Base-by-base conservation (phyloP, 2,113 vertebrate genomes). In the Sula dactylatra region DNA sequence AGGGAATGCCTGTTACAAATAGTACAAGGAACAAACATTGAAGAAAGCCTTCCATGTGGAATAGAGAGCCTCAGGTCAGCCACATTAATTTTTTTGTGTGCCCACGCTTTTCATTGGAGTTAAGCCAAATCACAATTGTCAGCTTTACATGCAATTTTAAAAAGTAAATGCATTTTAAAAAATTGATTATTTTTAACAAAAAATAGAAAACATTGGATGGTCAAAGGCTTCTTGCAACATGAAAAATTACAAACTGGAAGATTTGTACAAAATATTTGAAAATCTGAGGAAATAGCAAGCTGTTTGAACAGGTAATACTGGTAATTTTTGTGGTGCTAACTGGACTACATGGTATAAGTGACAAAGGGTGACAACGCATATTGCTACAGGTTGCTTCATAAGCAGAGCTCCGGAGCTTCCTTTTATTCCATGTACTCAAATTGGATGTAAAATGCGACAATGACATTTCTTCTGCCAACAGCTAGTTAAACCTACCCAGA, bases 371-470 rank as follows among this genome's bases (percentile, higher is more conserved):
- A 15, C 34, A 36, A 9, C 1, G 31, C n/a, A 29, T n/a, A 2
- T 27, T 10, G 47, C 76, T 16, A 3, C 11, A 16, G 17, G 22
- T 27, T 67, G 42, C 50, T 87, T n/a, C 55, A 26, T 15, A 25
- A 82, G 25, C 36, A 21, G 31, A 87, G n/a, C 44, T 72, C 42
- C 1, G 0, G 52, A 72, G 24, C 54, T 93, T 36, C 44, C 13
- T 72, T 64, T 71, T n/a, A 10, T 38, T 83, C 40, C 50, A 8
- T 7, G 2, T 36, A 7, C 45, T 69, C 1, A 0, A 34, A 38
- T 5, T 0, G 3, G 47, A 36, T 11, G 8, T 21, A 47, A 62
- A 71, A 52, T 4, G 6, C 16, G n/a, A 38, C 19, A 0, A 1
- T 15, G 31, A 29, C 13, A 5, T 56, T 73, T 67, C 45, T 85